Evolutionary conservation across 2,113 vertebrate species (phyloP).

Genomic region (Isurus oxyrinchus): DNA sequence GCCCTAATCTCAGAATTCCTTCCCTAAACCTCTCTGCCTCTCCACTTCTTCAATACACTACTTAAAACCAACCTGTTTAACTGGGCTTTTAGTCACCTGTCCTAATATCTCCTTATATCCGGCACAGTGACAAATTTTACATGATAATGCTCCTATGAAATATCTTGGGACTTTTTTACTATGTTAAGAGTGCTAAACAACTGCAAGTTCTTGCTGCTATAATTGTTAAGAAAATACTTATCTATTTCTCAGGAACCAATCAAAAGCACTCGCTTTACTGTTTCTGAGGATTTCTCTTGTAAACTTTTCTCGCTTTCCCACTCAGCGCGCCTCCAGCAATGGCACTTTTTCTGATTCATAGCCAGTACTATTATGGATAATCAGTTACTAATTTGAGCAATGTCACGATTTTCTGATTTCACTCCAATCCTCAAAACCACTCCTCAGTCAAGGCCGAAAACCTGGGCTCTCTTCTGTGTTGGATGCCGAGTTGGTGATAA

Average conservation of each 20-base stretch:
- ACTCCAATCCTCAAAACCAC: background rate
- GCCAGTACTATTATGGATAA: background rate
- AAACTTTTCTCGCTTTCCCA: background rate
- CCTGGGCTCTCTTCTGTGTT: background rate
- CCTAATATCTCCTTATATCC: no score
- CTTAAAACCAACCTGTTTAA: no score
- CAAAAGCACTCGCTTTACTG: background rate
- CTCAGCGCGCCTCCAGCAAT: background rate
- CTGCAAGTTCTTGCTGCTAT: background rate
- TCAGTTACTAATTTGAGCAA: background rate
- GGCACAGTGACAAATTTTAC: no score
- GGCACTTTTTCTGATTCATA: background rate
- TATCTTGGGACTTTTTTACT: no score
- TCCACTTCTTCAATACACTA: no score
- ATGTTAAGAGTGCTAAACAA: no score
- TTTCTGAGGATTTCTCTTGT: background rate
- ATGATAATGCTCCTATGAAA: no score
- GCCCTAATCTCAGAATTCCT: no score
- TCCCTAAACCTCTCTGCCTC: no score
- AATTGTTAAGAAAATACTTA: background rate
- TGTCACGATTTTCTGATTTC: background rate
- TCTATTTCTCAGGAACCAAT: no score
- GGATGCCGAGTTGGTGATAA: background rate
- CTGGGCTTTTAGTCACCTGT: no score
- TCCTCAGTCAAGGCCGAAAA: background rate